Evolutionary conservation across 1,140 invertebrate genomes (phyloP), one percentile per base, ranked within the genome.

Genomic region (Hyles euphorbiae): DNA sequence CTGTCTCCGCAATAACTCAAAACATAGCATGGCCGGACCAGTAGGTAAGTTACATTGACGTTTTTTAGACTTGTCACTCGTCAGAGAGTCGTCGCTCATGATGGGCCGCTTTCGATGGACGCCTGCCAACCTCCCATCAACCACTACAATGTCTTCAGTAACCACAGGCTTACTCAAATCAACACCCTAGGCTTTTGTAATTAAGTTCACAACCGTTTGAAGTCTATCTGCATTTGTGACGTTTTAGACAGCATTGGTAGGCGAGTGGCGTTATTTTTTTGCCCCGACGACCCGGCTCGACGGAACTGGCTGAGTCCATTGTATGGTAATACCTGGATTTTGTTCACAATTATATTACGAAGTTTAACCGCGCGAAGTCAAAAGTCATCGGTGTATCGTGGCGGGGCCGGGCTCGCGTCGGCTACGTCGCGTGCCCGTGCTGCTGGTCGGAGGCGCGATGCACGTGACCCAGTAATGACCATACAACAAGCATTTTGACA

Each of bases 321-420:
- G 83, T 88, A 88, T 88, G 85, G 75, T 85, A 88, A 88, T 88
- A 67, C 70, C 82, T 82, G 85, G 82, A 88, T 88, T 87, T 88
- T 76, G 85, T 85, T 85, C 81, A 78, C 83, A 88, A 88, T 88
- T 88, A 88, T 83, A 87, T 87, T 88, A 85, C 83, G 81, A 83
- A 86, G 83, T 80, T 81, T 80, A 83, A 81, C 67, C 80, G 78
- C 68, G 74, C 71, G 81, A 84, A 88, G 83, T 85, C 85, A 88
- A 88, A 83, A 88, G 85, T 88, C 83, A 87, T 74, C 76, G 74
- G 70, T 72, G 74, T 76, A 76, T 76, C 73, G 79, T 78, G 73
- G 61, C 50, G 65, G 52, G 67, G 67, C 56, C 61, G 61, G 62
- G 69, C 68, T 70, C 74, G 77, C 72, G 75, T 65, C 58, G 53